phyloP scores from a whole-genome alignment of 1,140 invertebrate genomes.

The Plectrocnemia conspersa region DNA sequence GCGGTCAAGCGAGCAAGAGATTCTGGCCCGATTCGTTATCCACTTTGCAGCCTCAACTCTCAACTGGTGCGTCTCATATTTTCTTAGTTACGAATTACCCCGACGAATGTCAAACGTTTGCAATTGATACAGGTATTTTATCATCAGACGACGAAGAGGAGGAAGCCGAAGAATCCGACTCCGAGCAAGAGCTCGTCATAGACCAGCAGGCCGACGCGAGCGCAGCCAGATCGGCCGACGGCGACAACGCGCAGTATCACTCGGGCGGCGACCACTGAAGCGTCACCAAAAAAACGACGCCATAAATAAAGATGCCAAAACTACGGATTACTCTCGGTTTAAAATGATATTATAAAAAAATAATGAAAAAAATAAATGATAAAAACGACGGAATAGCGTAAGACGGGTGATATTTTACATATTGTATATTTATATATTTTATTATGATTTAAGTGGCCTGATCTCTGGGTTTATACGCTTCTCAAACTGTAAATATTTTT shows the following conservation, averaged over 20 bases:
- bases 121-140: constrained; percentile 40
- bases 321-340: constrained; percentile 4
- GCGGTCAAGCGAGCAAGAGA: constrained; percentile 47
- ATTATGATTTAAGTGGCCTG: too few species aligned
- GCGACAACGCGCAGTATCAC: constrained; percentile 16
- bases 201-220: constrained; percentile 25
- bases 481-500: too few species aligned
- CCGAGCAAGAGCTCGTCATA: constrained; percentile 41
- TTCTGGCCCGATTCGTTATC: constrained; percentile 50
- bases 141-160: constrained; percentile 49
- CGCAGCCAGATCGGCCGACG: background rate
- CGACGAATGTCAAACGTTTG: background rate
- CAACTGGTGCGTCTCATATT: constrained; percentile 40
- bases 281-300: background rate
- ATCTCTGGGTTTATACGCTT: too few species aligned
- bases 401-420: too few species aligned
- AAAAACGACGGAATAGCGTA: too few species aligned
- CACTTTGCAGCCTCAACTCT: constrained; percentile 44
- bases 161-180: constrained; percentile 41
- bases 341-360: too few species aligned
- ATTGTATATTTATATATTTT: too few species aligned
- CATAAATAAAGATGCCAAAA: constrained; percentile 23
- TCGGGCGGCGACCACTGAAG: constrained; percentile 11
- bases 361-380: too few species aligned
- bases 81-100: background rate